Evolutionary conservation across 2,113 vertebrate genomes (phyloP), one percentile per base, ranked within the genome.

Genomic region (Oostethus manadensis): DNA sequence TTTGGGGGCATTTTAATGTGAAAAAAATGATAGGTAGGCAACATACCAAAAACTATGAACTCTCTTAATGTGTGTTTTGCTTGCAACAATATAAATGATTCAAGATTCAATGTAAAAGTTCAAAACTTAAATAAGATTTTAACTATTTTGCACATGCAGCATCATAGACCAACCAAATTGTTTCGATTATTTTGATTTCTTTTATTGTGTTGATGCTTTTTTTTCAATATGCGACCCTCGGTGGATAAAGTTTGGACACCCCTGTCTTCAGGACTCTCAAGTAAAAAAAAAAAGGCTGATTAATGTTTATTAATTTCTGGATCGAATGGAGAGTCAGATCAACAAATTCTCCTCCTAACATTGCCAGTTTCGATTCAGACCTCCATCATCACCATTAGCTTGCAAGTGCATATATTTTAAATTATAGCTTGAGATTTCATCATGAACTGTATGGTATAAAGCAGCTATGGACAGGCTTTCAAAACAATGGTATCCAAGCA

Each of bases 81-180:
- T 42, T 42, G 11, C 13, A 42, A 42, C n/a, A 40, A 40, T 10
- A 18, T 29, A 55, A 55, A 55, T 42, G 35, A 20, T 35, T 42
- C n/a, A 35, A 21, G 53, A 18, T 33, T 40, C 35, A 55, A 55
- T 55, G 40, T 55, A 55, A 55, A 55, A 55, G 35, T 55, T 40
- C 20, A 55, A 8, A 20, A 55, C n/a, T 4, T n/a, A 40, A 42
- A 20, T 55, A 40, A 55, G 40, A 55, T 18, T 11, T 18, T 42
- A 55, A 55, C 35, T 15, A 20, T 55, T 35, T 20, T 21, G 13
- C 33, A 55, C 18, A 55, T 20, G 35, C 53, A 40, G 35, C n/a
- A 10, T 21, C 18, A 17, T 55, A 33, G 2, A 40, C 20, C n/a
- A 20, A n/a, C 33, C 2, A 11, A 20, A 40, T 40, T 55, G n/a